Base-by-base conservation (phyloP, 2,888 invertebrate genomes). In the Agrochola lota region DNA sequence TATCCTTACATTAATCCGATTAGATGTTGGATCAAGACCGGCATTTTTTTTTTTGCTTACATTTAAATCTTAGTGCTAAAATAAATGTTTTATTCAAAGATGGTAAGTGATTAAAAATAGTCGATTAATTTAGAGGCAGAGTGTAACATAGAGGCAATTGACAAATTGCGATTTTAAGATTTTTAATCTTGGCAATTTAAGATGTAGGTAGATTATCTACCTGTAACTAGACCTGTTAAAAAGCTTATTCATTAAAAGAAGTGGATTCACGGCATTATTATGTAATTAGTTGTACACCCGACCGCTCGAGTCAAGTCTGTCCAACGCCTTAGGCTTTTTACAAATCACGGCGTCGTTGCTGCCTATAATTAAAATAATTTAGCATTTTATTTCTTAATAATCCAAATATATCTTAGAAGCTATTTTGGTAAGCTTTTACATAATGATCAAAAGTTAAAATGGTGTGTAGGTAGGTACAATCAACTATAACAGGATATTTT, bases 1-100 rank as follows among this genome's bases (percentile, higher is more conserved):
- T 76, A 86, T 84, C 84, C 86, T 40, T 57, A 35, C 68, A 78
- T 77, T 85, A 85, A 88, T 78, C 87, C 67, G 88, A 85, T 87
- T 81, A 86, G 62, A 68, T 71, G 23, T 55, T 70, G 83, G 63
- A 77, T 77, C 66, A 52, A 74, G 75, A 64, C n/a, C n/a, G 64
- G 52, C 23, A 23, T 6, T 66, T 17, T 26, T 60, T 64, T 70
- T 77, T 71, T 76, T 85, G 40, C 30, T 35, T 26, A 23, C 15
- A 59, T 4, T 26, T 75, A 74, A 82, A 85, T 83, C 72, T 67
- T 60, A 0, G 30, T 64, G 17, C 43, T 40, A 17, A 72, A 71
- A 63, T 63, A 70, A 74, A 74, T 55, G 52, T 74, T 75, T 78
- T 72, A 59, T 67, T 75, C 59, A 26, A 11, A 60, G 26, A 62